Evolutionary conservation across 2,797 vertebrate genomes (phyloP), one percentile per base, ranked within the genome.

Genomic region (Chelonia mydas): DNA sequence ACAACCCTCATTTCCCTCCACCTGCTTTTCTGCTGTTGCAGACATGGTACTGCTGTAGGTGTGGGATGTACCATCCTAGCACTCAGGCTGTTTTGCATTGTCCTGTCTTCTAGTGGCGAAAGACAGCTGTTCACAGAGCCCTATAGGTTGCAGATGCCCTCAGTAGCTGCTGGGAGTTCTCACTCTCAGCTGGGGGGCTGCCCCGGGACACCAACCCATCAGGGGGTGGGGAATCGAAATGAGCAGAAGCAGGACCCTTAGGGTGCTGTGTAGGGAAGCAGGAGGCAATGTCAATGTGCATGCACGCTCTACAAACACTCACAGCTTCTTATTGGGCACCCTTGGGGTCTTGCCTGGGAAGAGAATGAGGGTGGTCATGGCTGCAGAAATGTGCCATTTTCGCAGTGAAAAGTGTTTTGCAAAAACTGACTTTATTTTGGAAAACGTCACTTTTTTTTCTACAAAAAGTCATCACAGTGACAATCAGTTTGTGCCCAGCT

Each of bases 1-100:
- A 0, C 1, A 1, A 6, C 31, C 0, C 4, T 50, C 2, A 0
- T 74, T 78, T 12, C n/a, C 25, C 31, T 27, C 57, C 41, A 0
- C 1, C 0, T 3, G 27, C 51, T 65, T 61, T 19, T 5, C 1
- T 4, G 74, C 33, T 23, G 2, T 7, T 1, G 0, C 33, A 2
- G 23, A 3, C 23, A 25, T 10, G 23, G 33, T 3, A 1, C 28
- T 1, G 80, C 81, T 28, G 16, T 27, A 3, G 45, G 77, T 51
- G 81, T 41, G 33, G 0, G 2, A 61, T 25, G 37, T 53, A 55
- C 11, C 74, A 7, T 3, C 0, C 2, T 51, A 5, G 0, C 10
- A 23, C 15, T 49, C 79, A 21, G 77, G 31, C 50, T 57, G 7
- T 0, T 61, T 21, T 28, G 84, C 3, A 1, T 45, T 23, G 8